Conservation (phyloP, 1,140 invertebrate species). For the Hormaphis cornu region DNA sequence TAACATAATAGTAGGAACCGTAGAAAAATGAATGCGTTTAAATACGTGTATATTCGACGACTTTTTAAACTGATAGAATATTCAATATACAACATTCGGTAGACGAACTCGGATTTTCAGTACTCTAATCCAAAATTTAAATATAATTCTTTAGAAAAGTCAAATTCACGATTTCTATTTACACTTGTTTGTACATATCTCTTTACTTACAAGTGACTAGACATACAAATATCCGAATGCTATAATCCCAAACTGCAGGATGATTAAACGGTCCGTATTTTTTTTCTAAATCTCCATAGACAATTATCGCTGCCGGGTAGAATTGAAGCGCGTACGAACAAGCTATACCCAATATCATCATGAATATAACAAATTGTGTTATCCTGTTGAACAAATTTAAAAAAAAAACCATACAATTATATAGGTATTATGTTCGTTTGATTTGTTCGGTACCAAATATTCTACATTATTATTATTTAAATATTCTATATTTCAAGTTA, state of each 20-base stretch:
- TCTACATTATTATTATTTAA: background rate
- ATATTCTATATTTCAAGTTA: background rate
- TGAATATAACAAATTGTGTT: slow-evolving; percentile 73
- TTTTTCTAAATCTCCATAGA: slow-evolving; percentile 41
- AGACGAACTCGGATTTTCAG: background rate
- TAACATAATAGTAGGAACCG: too few relatives aligned
- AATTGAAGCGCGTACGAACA: slow-evolving; percentile 89
- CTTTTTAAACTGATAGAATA: background rate
- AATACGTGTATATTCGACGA: background rate
- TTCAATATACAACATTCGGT: background rate
- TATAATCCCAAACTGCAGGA: slow-evolving; percentile 4
- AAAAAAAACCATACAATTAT: background rate
- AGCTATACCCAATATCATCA: slow-evolving; percentile 86
- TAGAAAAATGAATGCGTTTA: too few relatives aligned
- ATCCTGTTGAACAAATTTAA: slow-evolving; percentile 42
- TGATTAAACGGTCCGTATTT: slow-evolving; percentile 8
- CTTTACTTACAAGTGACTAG: slow-evolving; percentile 29
- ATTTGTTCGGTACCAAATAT: background rate
- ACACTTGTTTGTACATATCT: background rate
- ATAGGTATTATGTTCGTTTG: background rate
- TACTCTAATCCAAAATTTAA: background rate
- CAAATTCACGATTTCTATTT: background rate
- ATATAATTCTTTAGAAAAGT: background rate
- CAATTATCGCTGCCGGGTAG: slow-evolving; percentile 80
- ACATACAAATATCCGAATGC: slow-evolving; percentile 2